These are phyloP conservation scores for Meghimatium bilineatum DNA, from an alignment of 2,888 invertebrate genomes.

Conservation along the genomic window DNA sequence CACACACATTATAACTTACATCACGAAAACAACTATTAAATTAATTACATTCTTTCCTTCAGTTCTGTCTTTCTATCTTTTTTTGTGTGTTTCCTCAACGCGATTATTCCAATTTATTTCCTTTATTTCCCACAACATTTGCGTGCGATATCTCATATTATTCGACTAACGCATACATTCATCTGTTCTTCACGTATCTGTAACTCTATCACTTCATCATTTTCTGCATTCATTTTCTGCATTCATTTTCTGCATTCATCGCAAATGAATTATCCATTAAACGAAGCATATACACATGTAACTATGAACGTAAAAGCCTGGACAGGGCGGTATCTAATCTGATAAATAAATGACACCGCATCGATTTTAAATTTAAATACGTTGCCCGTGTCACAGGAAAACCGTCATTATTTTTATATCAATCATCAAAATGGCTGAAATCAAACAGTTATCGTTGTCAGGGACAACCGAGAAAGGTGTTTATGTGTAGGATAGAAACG, in stretches of 20 bases:
- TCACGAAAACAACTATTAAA: no score
- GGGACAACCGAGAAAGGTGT: no score
- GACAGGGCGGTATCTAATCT: not conserved
- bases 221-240: no score
- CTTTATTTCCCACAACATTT: no score
- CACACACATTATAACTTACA: no score
- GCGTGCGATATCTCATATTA: no score
- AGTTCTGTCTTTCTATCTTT: no score
- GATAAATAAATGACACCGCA: slow-evolving; percentile 7
- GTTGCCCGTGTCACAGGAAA: not conserved
- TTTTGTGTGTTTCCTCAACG: no score
- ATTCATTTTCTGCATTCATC: not conserved
- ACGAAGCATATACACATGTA: not conserved
- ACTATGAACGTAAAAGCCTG: no score
- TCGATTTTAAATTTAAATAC: slow-evolving; percentile 27
- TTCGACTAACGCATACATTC: not conserved
- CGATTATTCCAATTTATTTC: no score
- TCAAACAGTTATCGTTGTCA: not conserved
- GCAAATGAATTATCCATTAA: slow-evolving; percentile 9
- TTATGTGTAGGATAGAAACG: no score
- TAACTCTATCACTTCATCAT: not conserved
- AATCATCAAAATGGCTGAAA: not conserved
- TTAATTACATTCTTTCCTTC: no score
- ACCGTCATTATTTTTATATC: slow-evolving; percentile 24
- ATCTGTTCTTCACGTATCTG: not conserved